Evolutionary conservation across 2,888 invertebrate species (phyloP), one percentile per base, ranked within the genome.

Genomic region (Mythimna loreyi): DNA sequence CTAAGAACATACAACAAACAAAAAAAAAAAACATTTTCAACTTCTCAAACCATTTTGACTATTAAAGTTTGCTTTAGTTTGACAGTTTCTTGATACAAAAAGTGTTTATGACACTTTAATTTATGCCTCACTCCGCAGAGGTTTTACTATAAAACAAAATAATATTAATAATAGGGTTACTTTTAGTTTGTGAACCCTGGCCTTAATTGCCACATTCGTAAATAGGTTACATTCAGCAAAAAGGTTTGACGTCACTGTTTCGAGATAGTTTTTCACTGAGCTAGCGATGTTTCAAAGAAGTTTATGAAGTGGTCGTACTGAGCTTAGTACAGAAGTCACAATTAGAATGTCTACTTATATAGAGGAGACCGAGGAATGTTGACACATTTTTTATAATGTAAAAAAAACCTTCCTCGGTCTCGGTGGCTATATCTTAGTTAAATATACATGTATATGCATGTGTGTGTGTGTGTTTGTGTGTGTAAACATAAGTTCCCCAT

Each of bases 51-150:
- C 50, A 30, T 58, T 59, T 13, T 56, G 62, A 23, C 28, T 47
- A 59, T 45, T 62, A 52, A 65, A 75, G 45, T 56, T 67, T 49
- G 43, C 50, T 21, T 59, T 72, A 67, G 52, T 71, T 72, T 59
- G 72, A 60, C 68, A 66, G 59, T 68, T 60, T 28, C 40, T 58
- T 66, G 59, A 60, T 30, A 62, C 16, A 61, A 77, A 63, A 69
- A 67, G 52, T 67, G 58, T 21, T 72, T 66, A 67, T 58, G 67
- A 53, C 53, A 65, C 53, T 70, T 67, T 66, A 65, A 70, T 74
- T 69, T 73, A 67, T 67, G 58, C 55, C 36, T 36, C n/a, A 57
- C 58, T 65, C 33, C 61, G 16, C 49, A 52, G 47, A 11, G 61
- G 57, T 69, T 61, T 62, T 11, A 55, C 33, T 52, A 30, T 33